Evolutionary conservation across 2,797 vertebrate genomes (phyloP).

Genomic region (Anniella stebbinsi): DNA sequence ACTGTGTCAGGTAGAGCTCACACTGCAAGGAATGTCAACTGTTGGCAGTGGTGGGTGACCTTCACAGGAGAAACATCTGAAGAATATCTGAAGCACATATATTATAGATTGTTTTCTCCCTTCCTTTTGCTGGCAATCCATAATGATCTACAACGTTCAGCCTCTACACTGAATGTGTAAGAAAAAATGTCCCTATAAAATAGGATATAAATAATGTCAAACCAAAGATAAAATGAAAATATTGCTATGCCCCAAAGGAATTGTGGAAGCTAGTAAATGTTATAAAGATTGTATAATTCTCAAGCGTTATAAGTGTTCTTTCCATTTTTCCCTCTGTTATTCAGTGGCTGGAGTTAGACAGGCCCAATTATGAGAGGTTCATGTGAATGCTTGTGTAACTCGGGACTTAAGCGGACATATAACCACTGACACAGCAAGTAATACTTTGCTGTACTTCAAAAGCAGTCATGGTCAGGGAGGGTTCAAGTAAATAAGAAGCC

Average conservation of each 20-base stretch:
- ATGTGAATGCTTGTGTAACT: neutral
- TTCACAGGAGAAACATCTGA: neutral
- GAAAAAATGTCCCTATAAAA: neutral
- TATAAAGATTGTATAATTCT: neutral
- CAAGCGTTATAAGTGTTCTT: neutral
- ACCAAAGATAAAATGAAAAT: slow-evolving; percentile 10
- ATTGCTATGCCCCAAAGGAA: neutral
- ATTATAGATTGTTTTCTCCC: neutral
- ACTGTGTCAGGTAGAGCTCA: neutral
- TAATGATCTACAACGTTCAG: neutral
- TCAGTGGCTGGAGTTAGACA: neutral
- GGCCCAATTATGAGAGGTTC: neutral
- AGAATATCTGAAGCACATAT: neutral
- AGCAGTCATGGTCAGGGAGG: neutral
- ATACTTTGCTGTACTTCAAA: neutral
- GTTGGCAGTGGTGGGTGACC: neutral
- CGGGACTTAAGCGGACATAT: neutral
- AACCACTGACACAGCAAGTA: neutral
- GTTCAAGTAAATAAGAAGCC: neutral
- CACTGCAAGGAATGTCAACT: neutral
- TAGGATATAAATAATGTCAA: neutral
- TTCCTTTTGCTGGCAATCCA: neutral
- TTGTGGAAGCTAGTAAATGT: neutral
- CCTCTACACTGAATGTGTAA: neutral
- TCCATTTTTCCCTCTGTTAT: neutral